Base-by-base conservation (phyloP, 2,797 vertebrate species). In the Percopsis omiscomaycus region DNA sequence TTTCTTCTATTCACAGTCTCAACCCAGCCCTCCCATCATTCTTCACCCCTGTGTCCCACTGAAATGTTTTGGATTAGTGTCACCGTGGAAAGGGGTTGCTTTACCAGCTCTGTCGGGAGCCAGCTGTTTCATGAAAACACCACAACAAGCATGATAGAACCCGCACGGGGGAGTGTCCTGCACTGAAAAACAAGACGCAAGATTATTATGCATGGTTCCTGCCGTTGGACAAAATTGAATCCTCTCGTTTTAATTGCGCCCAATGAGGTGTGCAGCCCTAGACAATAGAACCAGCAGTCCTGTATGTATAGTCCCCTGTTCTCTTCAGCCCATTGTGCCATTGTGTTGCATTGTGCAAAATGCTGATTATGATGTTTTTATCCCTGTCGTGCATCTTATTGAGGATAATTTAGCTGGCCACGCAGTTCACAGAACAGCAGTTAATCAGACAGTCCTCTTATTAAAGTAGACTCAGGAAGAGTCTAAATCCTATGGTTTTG, bases 221-320 rank as follows among this genome's bases (percentile, higher is more conserved):
- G 90, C 91, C 92, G 73, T 92, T 93, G 88, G 84, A 81, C 87
- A 86, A 93, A 93, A 93, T 92, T 91, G 92, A 93, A 92, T 93
- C 92, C 89, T 91, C 89, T 92, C 86, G 88, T 92, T 93, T 93
- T 93, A 93, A 93, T 93, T 93, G 91, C 88, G 82, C 88, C 85
- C 88, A 69, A 90, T 89, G 84, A 93, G 90, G 91, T 90, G 89
- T 78, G 85, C 83, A 74, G 91, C 92, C 89, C 73, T 74, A 66
- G 91, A 91, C 90, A 61, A 86, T 78, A 84, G 78, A 79, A 81
- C 84, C 84, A 67, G 80, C 74, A 69, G 76, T 84, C 83, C 82
- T 83, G 82, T 84, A 76, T 37, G 32, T 37, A 37, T 37, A 37
- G 78, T 87, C 87, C 84, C 82, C 77, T 72, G 69, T 82, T 85